Base-by-base conservation (phyloP, 2,888 invertebrate genomes). In the Polia nebulosa region DNA sequence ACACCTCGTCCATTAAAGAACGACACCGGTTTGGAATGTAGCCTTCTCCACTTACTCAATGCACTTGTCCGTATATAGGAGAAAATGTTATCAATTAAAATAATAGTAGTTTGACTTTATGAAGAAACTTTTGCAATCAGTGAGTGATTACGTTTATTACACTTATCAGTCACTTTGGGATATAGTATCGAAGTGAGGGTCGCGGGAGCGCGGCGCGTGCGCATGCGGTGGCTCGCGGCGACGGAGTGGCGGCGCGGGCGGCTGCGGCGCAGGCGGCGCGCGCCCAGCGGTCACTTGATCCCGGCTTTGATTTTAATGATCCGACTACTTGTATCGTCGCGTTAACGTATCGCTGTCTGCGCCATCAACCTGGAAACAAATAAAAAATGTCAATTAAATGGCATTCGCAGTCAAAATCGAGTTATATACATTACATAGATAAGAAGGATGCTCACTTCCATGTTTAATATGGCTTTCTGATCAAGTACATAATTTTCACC, bases 21-120 rank as follows among this genome's bases (percentile, higher is more conserved):
- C 94, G 93, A 93, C 95, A 95, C 94, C 92, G 94, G 94, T 92
- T 94, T 89, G 95, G 95, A 95, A 95, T 95, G 95, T 91, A 92
- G 94, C 94, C 93, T 93, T 92, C 91, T 92, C 92, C 84, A 90
- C 89, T 92, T 88, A 92, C 93, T 91, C 85, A 88, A 92, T 91
- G 91, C 94, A 93, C 92, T 92, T 90, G 92, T 91, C 87, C 87
- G 87, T 83, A 87, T 82, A 83, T 76, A 83, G 74, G 77, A 87
- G 88, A 88, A 89, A 92, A 87, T 85, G 86, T 88, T 87, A 70
- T 77, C 74, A 83, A 85, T 89, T 85, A 82, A 80, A 85, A 85
- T 86, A 85, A 77, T 62, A 65, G 74, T 73, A 53, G 76, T 82
- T 82, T 76, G 83, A 87, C 87, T 87, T 78, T 80, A 85, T 86